Conservation (phyloP, 2,888 invertebrate genomes). For the Aphodius granarius region DNA sequence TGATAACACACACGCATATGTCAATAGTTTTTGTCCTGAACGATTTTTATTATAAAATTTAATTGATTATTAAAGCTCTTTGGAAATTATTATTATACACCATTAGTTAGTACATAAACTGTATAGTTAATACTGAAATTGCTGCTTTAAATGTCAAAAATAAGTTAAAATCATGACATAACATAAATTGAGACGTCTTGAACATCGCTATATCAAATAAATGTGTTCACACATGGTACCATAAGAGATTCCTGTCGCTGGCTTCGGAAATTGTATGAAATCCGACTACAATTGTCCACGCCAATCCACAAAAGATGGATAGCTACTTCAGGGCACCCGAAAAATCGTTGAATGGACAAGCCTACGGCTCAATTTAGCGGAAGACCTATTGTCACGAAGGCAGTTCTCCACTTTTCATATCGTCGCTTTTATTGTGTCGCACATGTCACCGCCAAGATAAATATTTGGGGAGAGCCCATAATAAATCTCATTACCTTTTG, state of each 20-base stretch:
- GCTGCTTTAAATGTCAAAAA: too few relatives aligned
- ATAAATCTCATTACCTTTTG: constrained; percentile 46
- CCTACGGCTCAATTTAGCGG: constrained; percentile 14
- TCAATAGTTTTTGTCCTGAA: too few relatives aligned
- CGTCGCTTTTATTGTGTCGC: constrained; percentile 28
- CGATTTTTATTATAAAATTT: too few relatives aligned
- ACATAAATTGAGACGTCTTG: neutral
- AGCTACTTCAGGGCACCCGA: neutral
- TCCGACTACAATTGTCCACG: neutral
- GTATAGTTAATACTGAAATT: too few relatives aligned
- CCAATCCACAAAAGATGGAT: neutral
- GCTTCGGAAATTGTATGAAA: neutral
- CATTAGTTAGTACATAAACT: too few relatives aligned
- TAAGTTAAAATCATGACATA: too few relatives aligned
- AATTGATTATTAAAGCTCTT: too few relatives aligned
- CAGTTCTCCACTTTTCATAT: neutral
- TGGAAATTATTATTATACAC: too few relatives aligned
- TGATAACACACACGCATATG: too few relatives aligned
- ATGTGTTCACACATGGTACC: neutral
- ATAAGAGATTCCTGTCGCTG: neutral
- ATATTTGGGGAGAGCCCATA: constrained; percentile 42
- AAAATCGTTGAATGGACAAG: constrained; percentile 5
- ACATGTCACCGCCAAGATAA: constrained; percentile 40
- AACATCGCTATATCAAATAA: neutral
- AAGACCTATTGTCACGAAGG: neutral